A percentile compares a stretch with the other conserved stretches of the same genome.
These are phyloP conservation scores for Tenthredo livida DNA, from an alignment of 2,888 invertebrate species.

Conservation along the genomic window DNA sequence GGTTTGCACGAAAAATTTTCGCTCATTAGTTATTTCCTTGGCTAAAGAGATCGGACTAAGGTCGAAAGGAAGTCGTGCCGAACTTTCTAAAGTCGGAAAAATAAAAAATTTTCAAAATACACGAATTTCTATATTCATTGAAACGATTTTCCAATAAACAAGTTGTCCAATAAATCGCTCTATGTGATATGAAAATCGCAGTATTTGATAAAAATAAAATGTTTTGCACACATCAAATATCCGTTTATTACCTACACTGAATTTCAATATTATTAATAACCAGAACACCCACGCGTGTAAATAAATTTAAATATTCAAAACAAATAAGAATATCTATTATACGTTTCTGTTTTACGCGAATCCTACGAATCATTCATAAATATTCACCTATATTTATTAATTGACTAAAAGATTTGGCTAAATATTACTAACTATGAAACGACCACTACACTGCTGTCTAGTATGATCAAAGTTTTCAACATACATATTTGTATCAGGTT, in stretches of 20 bases:
- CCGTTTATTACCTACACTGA: not conserved
- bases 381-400: not conserved
- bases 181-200: not conserved
- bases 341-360: not conserved
- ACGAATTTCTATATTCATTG: not conserved
- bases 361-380: not conserved
- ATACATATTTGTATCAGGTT: not conserved
- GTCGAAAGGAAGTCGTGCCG: not conserved
- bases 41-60: not conserved
- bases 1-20: not conserved
- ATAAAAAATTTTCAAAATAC: not conserved
- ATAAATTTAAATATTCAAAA: not conserved
- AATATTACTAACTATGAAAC: not conserved
- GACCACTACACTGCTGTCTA: not conserved
- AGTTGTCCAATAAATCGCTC: not conserved
- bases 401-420: not conserved
- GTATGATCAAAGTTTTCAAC: not conserved
- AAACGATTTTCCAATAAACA: not conserved
- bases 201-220: not conserved
- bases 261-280: not conserved
- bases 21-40: not conserved
- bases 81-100: not conserved
- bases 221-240: not conserved
- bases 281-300: not conserved
- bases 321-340: not conserved